These are phyloP conservation scores for Seira sanloemensis DNA, from an alignment of 2,888 invertebrate species.

Conservation along the genomic window DNA sequence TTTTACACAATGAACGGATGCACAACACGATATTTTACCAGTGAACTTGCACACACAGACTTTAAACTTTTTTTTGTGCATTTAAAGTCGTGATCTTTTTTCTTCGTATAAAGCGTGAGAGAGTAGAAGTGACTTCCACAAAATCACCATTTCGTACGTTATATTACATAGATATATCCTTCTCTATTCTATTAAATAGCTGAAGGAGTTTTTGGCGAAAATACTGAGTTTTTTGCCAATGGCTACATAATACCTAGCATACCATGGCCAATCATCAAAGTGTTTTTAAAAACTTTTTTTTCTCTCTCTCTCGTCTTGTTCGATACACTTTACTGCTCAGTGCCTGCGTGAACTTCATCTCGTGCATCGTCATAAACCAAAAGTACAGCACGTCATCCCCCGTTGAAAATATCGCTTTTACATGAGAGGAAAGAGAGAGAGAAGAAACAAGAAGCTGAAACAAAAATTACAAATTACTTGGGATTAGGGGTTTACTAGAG, in stretches of 20 bases:
- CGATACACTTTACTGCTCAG: constrained; percentile 17
- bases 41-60: not conserved
- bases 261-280: not conserved
- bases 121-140: constrained; percentile 1
- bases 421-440: not conserved
- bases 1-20: constrained; percentile 11
- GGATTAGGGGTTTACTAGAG: too few species aligned
- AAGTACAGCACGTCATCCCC: constrained; percentile 8
- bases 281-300: not conserved
- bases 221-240: constrained; percentile 2
- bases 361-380: not conserved
- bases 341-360: constrained; percentile 17
- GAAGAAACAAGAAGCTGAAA: not conserved
- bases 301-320: too few species aligned
- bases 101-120: not conserved
- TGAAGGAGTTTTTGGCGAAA: not conserved
- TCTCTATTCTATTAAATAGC: not conserved
- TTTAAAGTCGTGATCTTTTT: constrained; percentile 1
- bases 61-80: not conserved
- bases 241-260: constrained; percentile 4
- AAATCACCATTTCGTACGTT: not conserved
- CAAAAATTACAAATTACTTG: constrained; percentile 18
- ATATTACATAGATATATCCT: not conserved
- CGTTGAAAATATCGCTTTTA: not conserved
- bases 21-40: constrained; percentile 7